Conservation (phyloP, 2,888 invertebrate species). For the Chironomus riparius region DNA sequence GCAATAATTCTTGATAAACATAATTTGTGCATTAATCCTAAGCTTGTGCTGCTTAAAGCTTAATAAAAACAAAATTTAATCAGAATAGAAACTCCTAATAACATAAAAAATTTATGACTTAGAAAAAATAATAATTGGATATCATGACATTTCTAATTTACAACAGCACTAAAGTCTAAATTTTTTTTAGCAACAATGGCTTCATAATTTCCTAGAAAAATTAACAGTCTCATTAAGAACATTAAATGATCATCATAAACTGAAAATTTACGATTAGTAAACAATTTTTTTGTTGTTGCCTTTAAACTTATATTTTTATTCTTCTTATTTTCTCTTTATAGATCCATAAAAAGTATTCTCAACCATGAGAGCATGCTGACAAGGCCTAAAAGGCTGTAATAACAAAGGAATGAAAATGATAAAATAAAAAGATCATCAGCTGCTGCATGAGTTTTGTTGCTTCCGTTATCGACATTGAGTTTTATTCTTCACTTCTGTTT, state of each 20-base stretch:
- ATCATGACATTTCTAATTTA: too few species aligned
- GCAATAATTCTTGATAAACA: too few species aligned
- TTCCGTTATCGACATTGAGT: neutral
- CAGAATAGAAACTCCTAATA: too few species aligned
- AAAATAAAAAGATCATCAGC: neutral
- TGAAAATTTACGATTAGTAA: too few species aligned
- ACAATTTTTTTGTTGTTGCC: too few species aligned
- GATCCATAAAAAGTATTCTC: neutral
- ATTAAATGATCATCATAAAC: too few species aligned
- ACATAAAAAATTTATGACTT: too few species aligned
- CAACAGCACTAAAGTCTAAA: too few species aligned
- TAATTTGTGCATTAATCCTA: too few species aligned
- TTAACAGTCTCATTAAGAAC: neutral
- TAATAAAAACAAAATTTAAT: too few species aligned
- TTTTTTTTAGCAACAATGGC: neutral
- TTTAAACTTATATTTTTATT: neutral
- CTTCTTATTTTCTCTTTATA: neutral
- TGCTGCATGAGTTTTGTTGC: neutral
- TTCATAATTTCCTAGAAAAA: neutral
- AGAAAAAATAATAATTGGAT: too few species aligned
- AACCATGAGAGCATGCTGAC: neutral
- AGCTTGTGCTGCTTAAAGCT: too few species aligned
- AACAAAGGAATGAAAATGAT: neutral
- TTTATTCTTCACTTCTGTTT: neutral
- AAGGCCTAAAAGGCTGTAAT: neutral